A percentile compares a stretch with the other conserved stretches of the same genome.
Evolutionary conservation across 2,797 vertebrate species (phyloP).

Genomic region (Ibycter americanus): DNA sequence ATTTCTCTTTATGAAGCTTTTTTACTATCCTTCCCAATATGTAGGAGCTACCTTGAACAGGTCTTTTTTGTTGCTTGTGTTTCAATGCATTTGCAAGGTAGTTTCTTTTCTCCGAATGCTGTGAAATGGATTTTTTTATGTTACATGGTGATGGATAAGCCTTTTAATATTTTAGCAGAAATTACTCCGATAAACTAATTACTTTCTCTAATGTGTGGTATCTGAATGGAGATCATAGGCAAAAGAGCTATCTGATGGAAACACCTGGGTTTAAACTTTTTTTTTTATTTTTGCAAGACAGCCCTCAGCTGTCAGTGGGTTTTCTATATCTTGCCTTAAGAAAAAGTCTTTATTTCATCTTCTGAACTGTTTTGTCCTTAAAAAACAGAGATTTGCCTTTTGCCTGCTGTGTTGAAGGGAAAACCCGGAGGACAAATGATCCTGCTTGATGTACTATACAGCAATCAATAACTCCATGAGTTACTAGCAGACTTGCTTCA

Average conservation of each 20-base stretch:
- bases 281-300: not conserved
- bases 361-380: not conserved
- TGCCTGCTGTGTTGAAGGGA: not conserved
- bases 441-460: conserved; percentile 5
- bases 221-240: not conserved
- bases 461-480: not conserved
- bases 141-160: not conserved
- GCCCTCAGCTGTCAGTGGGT: not conserved
- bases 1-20: not conserved
- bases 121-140: not conserved
- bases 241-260: not conserved
- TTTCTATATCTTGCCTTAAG: not conserved
- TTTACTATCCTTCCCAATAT: not conserved
- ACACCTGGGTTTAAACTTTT: not conserved
- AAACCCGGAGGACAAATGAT: not conserved
- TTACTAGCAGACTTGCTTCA: not conserved
- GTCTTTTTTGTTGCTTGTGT: not conserved
- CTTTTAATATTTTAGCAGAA: conserved; percentile 1
- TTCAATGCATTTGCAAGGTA: not conserved
- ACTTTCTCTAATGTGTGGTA: not conserved
- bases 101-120: not conserved
- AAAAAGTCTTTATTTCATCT: not conserved
- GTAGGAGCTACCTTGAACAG: not conserved
- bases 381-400: not conserved
- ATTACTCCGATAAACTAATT: not conserved